Evolutionary conservation across 2,113 vertebrate genomes (phyloP).

Genomic region (Hippocampus guttulatus): DNA sequence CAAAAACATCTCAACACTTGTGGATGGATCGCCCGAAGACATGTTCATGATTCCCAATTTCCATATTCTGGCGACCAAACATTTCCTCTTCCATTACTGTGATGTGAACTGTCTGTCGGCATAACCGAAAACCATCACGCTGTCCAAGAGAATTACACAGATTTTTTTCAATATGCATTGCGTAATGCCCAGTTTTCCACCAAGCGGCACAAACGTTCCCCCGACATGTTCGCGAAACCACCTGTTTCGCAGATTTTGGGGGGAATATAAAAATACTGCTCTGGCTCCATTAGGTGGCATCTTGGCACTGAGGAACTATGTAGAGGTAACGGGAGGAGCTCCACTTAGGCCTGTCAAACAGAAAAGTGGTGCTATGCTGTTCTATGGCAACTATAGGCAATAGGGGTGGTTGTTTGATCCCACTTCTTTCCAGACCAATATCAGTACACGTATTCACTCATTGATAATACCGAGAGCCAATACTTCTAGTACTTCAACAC

Average conservation of each 20-base stretch:
- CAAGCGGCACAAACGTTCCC: background rate
- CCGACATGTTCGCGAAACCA: background rate
- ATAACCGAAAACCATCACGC: background rate
- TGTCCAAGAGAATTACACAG: background rate
- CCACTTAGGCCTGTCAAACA: background rate
- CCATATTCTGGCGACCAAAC: background rate
- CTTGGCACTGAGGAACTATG: background rate
- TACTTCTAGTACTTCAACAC: too few species aligned
- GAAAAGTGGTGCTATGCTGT: too few species aligned
- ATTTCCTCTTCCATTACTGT: constrained; percentile 1
- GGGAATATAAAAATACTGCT: background rate
- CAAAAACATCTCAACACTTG: background rate
- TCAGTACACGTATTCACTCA: too few species aligned
- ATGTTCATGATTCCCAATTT: background rate
- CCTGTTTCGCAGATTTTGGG: background rate
- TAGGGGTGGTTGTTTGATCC: too few species aligned
- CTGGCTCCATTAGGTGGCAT: background rate
- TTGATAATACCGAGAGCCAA: too few species aligned
- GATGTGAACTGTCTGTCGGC: background rate
- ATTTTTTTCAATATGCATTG: background rate
- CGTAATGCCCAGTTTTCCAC: background rate
- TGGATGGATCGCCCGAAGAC: background rate
- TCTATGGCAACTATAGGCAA: background rate
- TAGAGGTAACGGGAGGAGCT: background rate
- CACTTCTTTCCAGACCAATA: too few species aligned